Base-by-base conservation (phyloP, 2,113 vertebrate genomes). In the Drymodes brunneopygia region DNA sequence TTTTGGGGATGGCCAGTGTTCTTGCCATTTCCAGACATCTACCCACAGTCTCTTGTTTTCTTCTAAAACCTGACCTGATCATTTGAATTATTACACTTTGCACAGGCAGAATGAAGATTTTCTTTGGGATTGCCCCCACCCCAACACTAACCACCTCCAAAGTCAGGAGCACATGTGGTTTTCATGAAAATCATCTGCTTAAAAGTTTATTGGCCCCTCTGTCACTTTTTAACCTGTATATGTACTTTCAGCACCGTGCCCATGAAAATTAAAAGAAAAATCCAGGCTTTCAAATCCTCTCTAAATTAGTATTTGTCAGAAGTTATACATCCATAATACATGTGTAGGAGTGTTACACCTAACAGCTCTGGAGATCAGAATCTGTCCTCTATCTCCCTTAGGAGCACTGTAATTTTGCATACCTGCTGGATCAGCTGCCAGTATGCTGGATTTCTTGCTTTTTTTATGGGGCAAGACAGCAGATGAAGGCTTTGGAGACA, bases 401-500 rank as follows among this genome's bases (percentile, higher is more conserved):
- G 57, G 72, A 88, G 73, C 20, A 74, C 22, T 9, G 1, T 36
- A 31, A 48, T 87, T 89, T 61, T 84, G 40, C 65, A 58, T 94
- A 97, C 96, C 96, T 97, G 95, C 92, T 83, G 90, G 73, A 83
- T 96, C 95, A 84, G 90, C 47, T 80, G 91, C 66, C 40, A 78
- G 31, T 19, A 92, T 28, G 54, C 80, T 95, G 75, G 74, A 87
- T 45, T 93, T 96, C 93, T 96, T 97, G 1, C 15, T 2, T 84
- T 98, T 97, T 67, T 97, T 97, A 88, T 93, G 87, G 53, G 96
- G 91, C 28, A 96, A 78, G 69, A 90, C 72, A 50, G 81, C 58
- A 77, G 90, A 56, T 0, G 66, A 91, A 81, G 90, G 24, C 67
- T 95, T 94, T 64, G 95, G 90, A 88, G 94, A 87, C 14, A 27